Conservation (phyloP, 53 echinoderm and acorn worm genomes). For the Zoroaster sp. region DNA sequence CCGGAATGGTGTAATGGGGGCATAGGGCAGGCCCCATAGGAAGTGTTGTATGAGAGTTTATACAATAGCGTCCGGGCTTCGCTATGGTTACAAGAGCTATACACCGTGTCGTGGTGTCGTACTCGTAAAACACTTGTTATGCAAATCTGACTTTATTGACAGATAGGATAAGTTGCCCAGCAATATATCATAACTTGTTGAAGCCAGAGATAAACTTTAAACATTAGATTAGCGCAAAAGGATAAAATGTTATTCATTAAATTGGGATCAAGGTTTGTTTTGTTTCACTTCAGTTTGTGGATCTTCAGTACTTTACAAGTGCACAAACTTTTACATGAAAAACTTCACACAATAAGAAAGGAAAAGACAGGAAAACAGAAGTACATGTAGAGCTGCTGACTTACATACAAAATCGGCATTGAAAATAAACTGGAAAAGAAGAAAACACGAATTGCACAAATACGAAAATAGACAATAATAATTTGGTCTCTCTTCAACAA, state of each 20-base stretch:
- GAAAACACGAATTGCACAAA: too few relatives aligned
- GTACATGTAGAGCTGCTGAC: too few relatives aligned
- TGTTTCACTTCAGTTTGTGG: not conserved
- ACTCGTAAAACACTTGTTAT: conserved; percentile 32
- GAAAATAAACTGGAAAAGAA: too few relatives aligned
- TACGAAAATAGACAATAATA: too few relatives aligned
- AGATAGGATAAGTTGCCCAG: not conserved
- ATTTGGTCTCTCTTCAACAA: too few relatives aligned
- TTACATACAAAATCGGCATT: too few relatives aligned
- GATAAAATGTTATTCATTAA: not conserved
- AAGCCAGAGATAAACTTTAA: not conserved
- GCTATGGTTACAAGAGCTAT: conserved; percentile 34
- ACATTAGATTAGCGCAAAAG: not conserved
- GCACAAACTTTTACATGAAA: not conserved
- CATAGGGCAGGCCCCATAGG: conserved; percentile 46
- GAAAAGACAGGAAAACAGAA: too few relatives aligned
- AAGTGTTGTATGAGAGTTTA: conserved; percentile 2
- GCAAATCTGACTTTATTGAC: conserved; percentile 44
- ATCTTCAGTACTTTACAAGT: not conserved
- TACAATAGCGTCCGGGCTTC: conserved; percentile 21
- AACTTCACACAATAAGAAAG: too few relatives aligned
- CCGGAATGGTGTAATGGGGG: not conserved
- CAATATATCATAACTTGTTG: not conserved
- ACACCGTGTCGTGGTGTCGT: not conserved
- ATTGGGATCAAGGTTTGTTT: conserved; percentile 16